Percentiles rank a stretch among this genome's conserved stretches.
Conservation (phyloP, 2,797 vertebrate species). For the Microcaecilia unicolor region DNA sequence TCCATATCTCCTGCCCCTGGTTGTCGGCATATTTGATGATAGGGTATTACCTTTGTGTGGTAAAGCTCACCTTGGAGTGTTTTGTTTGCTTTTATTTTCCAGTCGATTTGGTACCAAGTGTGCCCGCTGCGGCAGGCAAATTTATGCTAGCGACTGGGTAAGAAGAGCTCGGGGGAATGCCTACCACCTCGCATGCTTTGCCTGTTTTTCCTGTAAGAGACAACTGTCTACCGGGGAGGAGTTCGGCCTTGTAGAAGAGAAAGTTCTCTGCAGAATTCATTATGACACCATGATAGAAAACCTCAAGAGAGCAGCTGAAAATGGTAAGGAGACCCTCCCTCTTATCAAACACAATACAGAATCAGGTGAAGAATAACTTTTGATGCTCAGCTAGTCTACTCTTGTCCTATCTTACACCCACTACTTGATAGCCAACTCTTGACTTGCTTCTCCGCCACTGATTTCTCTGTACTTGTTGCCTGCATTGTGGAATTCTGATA, state of each 20-base stretch:
- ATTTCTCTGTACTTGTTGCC: no score
- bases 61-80: no score
- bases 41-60: no score
- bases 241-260: conserved; percentile 94
- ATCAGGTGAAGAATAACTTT: no score
- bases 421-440: no score
- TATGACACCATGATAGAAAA: conserved; percentile 99
- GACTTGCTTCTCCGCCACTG: no score
- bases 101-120: conserved; percentile 99
- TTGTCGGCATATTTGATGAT: no score
- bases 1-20: no score
- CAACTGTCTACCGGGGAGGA: conserved; percentile 96
- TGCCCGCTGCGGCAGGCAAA: conserved; percentile 90
- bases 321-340: conserved; percentile 56
- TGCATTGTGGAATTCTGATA: no score
- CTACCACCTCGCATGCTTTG: conserved; percentile 95
- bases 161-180: conserved; percentile 88
- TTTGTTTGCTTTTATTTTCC: conserved; percentile 36
- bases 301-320: conserved; percentile 92
- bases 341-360: no score
- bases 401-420: no score
- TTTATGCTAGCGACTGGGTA: conserved; percentile 98
- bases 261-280: conserved; percentile 94
- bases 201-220: conserved; percentile 94
- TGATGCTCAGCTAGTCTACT: no score